Evolutionary conservation across 1,140 invertebrate genomes (phyloP).

Genomic region (Phocides pigmalion): DNA sequence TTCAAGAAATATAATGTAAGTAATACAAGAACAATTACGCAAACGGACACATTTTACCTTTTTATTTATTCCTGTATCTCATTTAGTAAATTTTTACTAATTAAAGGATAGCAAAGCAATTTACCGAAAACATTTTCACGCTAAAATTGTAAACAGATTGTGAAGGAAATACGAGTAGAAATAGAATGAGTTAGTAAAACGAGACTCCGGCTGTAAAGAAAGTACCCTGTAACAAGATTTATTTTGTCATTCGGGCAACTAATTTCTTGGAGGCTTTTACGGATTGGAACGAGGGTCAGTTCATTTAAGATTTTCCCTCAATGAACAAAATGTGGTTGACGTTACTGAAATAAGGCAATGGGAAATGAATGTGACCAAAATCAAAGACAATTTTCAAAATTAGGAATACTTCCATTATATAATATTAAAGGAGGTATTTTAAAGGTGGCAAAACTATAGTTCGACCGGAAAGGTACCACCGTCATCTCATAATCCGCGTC

Average conservation of each 20-base stretch:
- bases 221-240: constrained; percentile 34
- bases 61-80: too few relatives aligned
- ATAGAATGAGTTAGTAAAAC: constrained; percentile 20
- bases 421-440: too few relatives aligned
- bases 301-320: constrained; percentile 37
- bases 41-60: too few relatives aligned
- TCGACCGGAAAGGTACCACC: too few relatives aligned
- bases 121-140: not conserved
- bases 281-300: constrained; percentile 33
- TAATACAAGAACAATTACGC: too few relatives aligned
- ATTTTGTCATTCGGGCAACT: constrained; percentile 34
- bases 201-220: constrained; percentile 2
- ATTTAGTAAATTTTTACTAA: not conserved
- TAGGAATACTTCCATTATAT: too few relatives aligned
- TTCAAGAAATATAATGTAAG: too few relatives aligned
- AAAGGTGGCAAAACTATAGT: too few relatives aligned
- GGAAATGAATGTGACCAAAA: constrained; percentile 15
- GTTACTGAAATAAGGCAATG: constrained; percentile 25
- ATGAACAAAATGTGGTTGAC: constrained; percentile 32
- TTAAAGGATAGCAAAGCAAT: not conserved
- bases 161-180: constrained; percentile 6
- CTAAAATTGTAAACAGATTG: constrained; percentile 7
- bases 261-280: constrained; percentile 37
- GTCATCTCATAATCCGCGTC: too few relatives aligned
- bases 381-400: not conserved